A percentile compares a stretch with the other conserved stretches of the same genome.
phyloP scores from a whole-genome alignment of 2,888 invertebrate genomes.

The Physocephala rufipes region DNA sequence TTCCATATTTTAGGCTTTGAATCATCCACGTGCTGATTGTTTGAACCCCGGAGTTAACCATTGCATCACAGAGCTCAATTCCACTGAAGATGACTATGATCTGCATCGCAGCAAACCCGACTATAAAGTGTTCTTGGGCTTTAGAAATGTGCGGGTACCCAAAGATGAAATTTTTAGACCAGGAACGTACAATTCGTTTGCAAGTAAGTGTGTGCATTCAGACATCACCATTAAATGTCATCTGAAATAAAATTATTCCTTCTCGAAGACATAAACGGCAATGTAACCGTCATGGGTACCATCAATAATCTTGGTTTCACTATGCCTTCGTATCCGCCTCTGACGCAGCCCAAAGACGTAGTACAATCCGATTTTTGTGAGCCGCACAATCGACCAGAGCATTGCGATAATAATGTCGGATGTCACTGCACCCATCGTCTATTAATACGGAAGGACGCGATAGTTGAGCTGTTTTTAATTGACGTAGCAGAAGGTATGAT shows the following conservation, averaged over 20 bases:
- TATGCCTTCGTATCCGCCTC: slow-evolving; percentile 79
- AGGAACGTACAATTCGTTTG: slow-evolving; percentile 51
- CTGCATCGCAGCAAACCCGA: slow-evolving; percentile 49
- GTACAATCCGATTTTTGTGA: slow-evolving; percentile 57
- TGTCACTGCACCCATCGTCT: slow-evolving; percentile 54
- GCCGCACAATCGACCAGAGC: slow-evolving; percentile 45
- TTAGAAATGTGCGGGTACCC: slow-evolving; percentile 50
- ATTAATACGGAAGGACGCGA: slow-evolving; percentile 50
- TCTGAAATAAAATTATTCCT: too few species aligned
- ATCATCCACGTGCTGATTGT: slow-evolving; percentile 53
- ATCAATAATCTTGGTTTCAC: slow-evolving; percentile 79
- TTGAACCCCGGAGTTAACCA: slow-evolving; percentile 38
- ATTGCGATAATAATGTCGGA: slow-evolving; percentile 45
- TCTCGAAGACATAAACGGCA: slow-evolving; percentile 46
- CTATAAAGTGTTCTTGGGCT: slow-evolving; percentile 51
- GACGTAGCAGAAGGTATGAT: slow-evolving; percentile 56
- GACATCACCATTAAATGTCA: too few species aligned
- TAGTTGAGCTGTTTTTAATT: slow-evolving; percentile 60
- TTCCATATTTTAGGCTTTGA: slow-evolving; percentile 43
- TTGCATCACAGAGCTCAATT: slow-evolving; percentile 48
- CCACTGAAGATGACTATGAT: slow-evolving; percentile 43
- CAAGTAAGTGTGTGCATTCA: slow-evolving; percentile 48
- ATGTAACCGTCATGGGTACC: slow-evolving; percentile 64
- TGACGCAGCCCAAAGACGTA: slow-evolving; percentile 71
- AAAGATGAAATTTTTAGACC: slow-evolving; percentile 49